phyloP scores from a whole-genome alignment of 2,113 vertebrate species.

The Lagopus muta region DNA sequence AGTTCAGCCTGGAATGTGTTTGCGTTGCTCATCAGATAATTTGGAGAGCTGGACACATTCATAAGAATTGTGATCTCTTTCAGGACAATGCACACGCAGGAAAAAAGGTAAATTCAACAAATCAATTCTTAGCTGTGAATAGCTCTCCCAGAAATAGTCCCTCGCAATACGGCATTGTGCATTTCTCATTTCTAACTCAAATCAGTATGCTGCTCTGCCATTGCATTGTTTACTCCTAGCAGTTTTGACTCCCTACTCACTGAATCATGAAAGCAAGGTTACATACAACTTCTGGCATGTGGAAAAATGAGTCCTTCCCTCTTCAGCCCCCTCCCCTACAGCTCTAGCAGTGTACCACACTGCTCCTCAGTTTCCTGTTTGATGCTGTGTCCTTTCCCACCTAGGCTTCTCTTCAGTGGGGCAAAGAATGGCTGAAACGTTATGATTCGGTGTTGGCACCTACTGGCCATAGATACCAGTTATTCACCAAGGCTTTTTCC shows the following conservation, averaged over 20 bases:
- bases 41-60: conserved; percentile 15
- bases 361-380: neutral
- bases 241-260: neutral
- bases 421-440: neutral
- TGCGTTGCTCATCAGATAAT: conserved; percentile 20
- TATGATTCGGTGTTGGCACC: neutral
- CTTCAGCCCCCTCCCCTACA: neutral
- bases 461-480: neutral
- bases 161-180: neutral
- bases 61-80: conserved; percentile 25
- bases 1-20: neutral
- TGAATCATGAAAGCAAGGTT: neutral
- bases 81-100: conserved; percentile 18
- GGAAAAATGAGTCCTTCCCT: neutral
- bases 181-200: conserved; percentile 10
- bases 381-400: neutral
- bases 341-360: neutral
- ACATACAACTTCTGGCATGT: neutral
- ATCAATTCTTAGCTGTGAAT: neutral
- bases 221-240: conserved; percentile 13
- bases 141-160: conserved; percentile 14
- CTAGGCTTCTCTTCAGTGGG: neutral
- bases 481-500: neutral
- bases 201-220: neutral
- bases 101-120: conserved; percentile 20